Base-by-base conservation (phyloP, 35 echinoderm and acorn worm species). In the Heliocidaris erythrogramma region DNA sequence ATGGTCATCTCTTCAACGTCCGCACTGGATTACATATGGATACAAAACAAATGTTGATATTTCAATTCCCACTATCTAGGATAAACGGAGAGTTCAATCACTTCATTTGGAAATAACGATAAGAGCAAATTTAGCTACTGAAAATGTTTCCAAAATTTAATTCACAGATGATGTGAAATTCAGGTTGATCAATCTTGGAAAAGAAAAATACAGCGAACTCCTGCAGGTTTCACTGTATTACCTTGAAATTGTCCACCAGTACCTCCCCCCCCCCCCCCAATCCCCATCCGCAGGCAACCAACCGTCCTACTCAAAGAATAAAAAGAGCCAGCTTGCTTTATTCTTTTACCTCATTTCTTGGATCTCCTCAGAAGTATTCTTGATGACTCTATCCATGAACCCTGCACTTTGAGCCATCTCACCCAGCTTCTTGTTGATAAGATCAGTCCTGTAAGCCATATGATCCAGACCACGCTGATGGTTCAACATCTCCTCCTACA, bases 311-410 rank as follows among this genome's bases (percentile, higher is more conserved):
- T 11, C 85, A 18, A 86, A 89, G 7, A 89, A 12, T 32, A 47
- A 47, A 89, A 87, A 87, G 12, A 87, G 12, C 47, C 17, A 47
- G 87, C 24, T 32, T 89, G n/a, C 30, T 59, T 31, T 18, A 21
- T 49, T 9, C 31, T 95, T 96, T 59, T 96, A 99, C 98, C 69
- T 87, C 29, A 99, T 59, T 48, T 99, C 98, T 42, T 94, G 87
- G 4, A 99, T 99, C 60, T 91, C 94, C 59, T 99, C 98, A 31
- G 61, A 59, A 9, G 96, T 97, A 49, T 91, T 99, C 16, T 88
- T 96, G 84, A 99, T 97, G 49, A 99, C 98, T 94, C 95, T 94
- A 53, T 96, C 91, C 98, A 99, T 99, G 52, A 96, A 96, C 30
- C 94, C 95, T 48, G 95, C 94, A 5, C 97, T 97, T 53, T 97